These are phyloP conservation scores for Gambusia affinis DNA, from an alignment of 2,113 vertebrate species.

Conservation along the genomic window DNA sequence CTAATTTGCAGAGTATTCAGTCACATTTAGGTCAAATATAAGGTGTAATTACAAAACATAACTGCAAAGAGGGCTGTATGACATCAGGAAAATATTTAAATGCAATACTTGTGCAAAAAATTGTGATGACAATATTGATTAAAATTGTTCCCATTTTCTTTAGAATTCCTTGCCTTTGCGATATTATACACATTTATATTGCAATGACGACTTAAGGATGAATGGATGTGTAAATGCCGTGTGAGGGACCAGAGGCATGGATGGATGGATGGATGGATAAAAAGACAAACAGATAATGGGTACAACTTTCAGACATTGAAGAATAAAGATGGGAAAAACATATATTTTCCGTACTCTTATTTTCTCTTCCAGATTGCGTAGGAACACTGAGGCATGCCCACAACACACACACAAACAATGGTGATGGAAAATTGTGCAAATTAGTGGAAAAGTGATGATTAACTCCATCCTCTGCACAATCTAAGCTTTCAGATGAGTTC, in stretches of 20 bases:
- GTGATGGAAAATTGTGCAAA: neutral
- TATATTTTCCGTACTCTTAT: neutral
- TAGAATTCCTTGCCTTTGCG: neutral
- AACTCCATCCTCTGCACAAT: constrained; percentile 9
- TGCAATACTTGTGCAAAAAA: neutral
- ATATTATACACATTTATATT: neutral
- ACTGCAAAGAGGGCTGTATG: neutral
- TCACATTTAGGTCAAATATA: too few species aligned
- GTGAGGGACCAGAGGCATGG: neutral
- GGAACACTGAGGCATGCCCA: neutral
- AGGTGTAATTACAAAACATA: too few species aligned
- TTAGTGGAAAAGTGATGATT: neutral
- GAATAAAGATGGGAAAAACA: neutral
- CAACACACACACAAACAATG: constrained; percentile 3
- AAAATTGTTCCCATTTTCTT: neutral
- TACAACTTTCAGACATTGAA: neutral
- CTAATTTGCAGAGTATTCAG: neutral
- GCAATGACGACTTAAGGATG: neutral
- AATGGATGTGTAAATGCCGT: neutral
- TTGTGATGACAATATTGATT: neutral
- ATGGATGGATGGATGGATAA: too few species aligned
- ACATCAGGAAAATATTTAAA: neutral
- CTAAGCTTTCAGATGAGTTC: constrained; percentile 8
- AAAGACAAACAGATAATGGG: too few species aligned
- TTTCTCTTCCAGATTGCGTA: neutral